Percentiles rank a stretch among this genome's conserved stretches.
Evolutionary conservation across 2,797 vertebrate species (phyloP).

Genomic region (Microtus obscurus): DNA sequence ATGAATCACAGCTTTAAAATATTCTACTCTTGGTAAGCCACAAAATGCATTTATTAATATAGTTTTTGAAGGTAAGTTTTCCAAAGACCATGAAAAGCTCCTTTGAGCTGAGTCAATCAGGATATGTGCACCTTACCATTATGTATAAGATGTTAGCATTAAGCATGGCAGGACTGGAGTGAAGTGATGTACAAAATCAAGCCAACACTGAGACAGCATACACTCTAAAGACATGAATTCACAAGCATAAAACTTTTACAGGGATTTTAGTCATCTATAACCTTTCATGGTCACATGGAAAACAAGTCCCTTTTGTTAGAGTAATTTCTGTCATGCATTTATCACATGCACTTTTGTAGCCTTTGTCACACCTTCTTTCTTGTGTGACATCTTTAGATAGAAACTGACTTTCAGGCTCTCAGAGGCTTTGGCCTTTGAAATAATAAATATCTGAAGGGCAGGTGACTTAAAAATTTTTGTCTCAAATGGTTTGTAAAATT

Average conservation of each 20-base stretch:
- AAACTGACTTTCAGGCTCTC: not conserved
- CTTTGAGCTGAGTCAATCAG: conserved; percentile 9
- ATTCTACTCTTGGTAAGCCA: conserved; percentile 32
- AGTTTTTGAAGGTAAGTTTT: conserved; percentile 57
- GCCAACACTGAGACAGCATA: conserved; percentile 68
- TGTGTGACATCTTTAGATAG: conserved; percentile 40
- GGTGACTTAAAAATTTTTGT: not conserved
- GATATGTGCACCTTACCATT: not conserved
- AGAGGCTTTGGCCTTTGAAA: conserved; percentile 56
- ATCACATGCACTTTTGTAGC: conserved; percentile 1
- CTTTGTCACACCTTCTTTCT: conserved; percentile 4
- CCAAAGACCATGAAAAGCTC: conserved; percentile 4
- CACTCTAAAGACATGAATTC: conserved; percentile 74
- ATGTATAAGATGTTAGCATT: not conserved
- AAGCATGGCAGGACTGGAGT: not conserved
- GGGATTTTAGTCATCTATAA: conserved; percentile 85
- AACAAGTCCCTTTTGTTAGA: conserved; percentile 74
- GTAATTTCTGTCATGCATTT: conserved; percentile 60
- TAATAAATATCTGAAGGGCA: conserved; percentile 42
- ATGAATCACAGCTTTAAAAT: conserved; percentile 63
- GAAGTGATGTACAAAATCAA: conserved; percentile 59
- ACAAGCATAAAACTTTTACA: conserved; percentile 79
- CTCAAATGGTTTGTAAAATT: conserved; percentile 38
- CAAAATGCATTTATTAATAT: conserved; percentile 47
- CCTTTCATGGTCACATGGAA: conserved; percentile 83